Conservation (phyloP, 2,113 vertebrate species). For the Tangachromis dhanisi region DNA sequence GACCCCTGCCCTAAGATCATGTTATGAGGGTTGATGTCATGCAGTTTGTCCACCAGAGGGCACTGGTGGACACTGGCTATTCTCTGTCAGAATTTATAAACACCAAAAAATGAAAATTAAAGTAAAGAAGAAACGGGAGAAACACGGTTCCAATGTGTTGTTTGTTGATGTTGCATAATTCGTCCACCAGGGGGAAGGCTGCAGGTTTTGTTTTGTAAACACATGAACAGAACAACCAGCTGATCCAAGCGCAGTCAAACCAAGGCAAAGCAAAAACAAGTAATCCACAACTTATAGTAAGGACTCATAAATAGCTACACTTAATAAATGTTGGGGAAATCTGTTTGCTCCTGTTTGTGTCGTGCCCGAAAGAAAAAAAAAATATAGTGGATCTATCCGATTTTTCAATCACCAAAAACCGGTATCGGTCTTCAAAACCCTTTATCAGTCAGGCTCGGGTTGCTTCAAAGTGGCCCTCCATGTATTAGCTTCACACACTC, state of each 20-base stretch:
- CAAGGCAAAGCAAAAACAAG: background rate
- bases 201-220: background rate
- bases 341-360: rapidly evolving
- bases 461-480: background rate
- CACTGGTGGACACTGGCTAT: background rate
- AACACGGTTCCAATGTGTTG: background rate
- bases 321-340: background rate
- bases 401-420: background rate
- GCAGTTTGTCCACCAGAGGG: background rate
- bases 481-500: background rate
- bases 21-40: background rate
- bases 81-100: background rate
- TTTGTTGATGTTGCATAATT: background rate
- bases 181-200: background rate
- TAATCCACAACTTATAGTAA: background rate
- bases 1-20: rapidly evolving
- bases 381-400: background rate
- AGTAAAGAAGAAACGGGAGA: background rate
- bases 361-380: background rate
- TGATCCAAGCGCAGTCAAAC: background rate
- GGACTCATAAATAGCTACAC: background rate
- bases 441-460: background rate
- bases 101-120: background rate
- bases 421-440: background rate
- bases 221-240: background rate